Evolutionary conservation across 2,888 invertebrate species (phyloP).

Genomic region (Melanophora roralis): DNA sequence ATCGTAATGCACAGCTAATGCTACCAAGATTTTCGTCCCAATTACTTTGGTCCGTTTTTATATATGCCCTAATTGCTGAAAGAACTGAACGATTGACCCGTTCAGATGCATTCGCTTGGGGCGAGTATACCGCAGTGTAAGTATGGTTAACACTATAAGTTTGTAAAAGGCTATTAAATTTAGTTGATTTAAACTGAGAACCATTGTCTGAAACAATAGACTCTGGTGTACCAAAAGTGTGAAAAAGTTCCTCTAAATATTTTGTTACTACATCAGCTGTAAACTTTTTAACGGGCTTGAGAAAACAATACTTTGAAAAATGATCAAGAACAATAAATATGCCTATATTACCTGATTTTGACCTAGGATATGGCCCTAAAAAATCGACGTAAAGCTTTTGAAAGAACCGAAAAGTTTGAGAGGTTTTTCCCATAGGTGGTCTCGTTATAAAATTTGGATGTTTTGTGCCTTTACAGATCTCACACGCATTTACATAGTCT

Average conservation of each 20-base stretch:
- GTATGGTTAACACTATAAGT: slow-evolving; percentile 40
- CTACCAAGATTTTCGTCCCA: slow-evolving; percentile 20
- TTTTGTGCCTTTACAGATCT: too few relatives aligned
- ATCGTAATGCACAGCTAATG: slow-evolving; percentile 35
- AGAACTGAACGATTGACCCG: too few relatives aligned
- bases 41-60: slow-evolving; percentile 29
- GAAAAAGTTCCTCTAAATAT: slow-evolving; percentile 46
- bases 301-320: slow-evolving; percentile 49
- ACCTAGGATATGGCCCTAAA: slow-evolving; percentile 46
- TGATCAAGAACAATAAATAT: too few relatives aligned
- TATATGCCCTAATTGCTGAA: slow-evolving; percentile 41
- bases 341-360: slow-evolving; percentile 43
- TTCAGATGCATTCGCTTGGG: slow-evolving; percentile 51
- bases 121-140: slow-evolving; percentile 50
- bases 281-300: slow-evolving; percentile 50
- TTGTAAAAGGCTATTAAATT: slow-evolving; percentile 39
- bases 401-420: slow-evolving; percentile 6
- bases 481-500: slow-evolving; percentile 24
- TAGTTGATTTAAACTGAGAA: slow-evolving; percentile 38
- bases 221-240: slow-evolving; percentile 39
- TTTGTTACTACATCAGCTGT: slow-evolving; percentile 23
- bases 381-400: slow-evolving; percentile 47
- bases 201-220: too few relatives aligned
- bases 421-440: slow-evolving; percentile 23
- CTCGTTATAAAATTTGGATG: too few relatives aligned